Base-by-base conservation (phyloP, 1,140 invertebrate species). In the Ectropis grisescens region DNA sequence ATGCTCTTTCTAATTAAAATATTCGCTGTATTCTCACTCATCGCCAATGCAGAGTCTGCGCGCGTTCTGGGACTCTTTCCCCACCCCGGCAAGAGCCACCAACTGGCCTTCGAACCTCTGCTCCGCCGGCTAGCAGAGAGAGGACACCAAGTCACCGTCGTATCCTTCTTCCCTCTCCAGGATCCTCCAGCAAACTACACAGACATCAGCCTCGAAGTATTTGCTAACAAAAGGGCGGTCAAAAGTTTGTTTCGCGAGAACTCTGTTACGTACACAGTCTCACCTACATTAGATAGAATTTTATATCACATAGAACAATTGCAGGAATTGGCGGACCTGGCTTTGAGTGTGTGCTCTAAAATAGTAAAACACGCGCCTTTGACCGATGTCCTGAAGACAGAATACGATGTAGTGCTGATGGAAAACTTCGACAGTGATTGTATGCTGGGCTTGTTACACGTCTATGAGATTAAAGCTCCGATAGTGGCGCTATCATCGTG, bases 361-460 rank as follows among this genome's bases (percentile, higher is more conserved):
- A 42, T 69, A 1, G 39, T 85, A 3, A 52, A 48, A 0, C 59
- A 66, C 30, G 38, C 55, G 0, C 46, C 58, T 1, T 44, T 87
- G 0, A 50, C 60, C 7, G 40, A 79, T 1, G 43, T 82, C 0
- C 47, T 71, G 4, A 61, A 49, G 14, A 55, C 59, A 2, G 61
- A 84, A 11, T 91, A 88, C 33, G 89, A 91, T 50, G 12, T 91
- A 1, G 58, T 91, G 1, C 52, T 91, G 3, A 82, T 85, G 0
- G 89, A 91, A 49, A 82, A 82, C 16, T 91, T 91, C 46, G 86
- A 85, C 28, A 86, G 84, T 2, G 87, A 91, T 30, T 91, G 89
- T 40, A 84, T 87, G 44, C 49, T 90, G 22, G 85, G 81, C 4
- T 58, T 91, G 13, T 59, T 82, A 1, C 68, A 87, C 47, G 49